Percentiles rank a stretch among this genome's conserved stretches.
phyloP scores from a whole-genome alignment of 2,888 invertebrate genomes.

The Dexiosoma caninum region DNA sequence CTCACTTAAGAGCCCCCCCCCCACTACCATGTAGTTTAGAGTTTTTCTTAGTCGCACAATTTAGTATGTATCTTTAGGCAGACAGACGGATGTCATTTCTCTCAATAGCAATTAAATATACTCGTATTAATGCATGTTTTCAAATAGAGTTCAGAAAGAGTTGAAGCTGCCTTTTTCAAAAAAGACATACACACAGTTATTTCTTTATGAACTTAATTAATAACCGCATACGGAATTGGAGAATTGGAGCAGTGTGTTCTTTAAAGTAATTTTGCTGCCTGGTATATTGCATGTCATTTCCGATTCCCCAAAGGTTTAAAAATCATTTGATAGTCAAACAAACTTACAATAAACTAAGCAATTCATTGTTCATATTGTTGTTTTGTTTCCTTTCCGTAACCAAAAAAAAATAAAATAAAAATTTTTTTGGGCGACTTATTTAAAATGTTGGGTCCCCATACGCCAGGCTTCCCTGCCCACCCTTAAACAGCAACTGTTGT shows the following conservation, averaged over 20 bases:
- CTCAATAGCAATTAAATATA: no score
- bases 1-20: no score
- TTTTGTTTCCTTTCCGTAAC: not conserved
- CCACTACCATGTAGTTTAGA: no score
- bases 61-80: no score
- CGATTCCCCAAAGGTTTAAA: conserved; percentile 36
- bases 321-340: conserved; percentile 26
- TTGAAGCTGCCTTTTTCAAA: no score
- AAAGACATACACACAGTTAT: no score
- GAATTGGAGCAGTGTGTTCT: not conserved
- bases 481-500: not conserved
- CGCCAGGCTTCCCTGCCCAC: not conserved
- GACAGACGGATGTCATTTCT: no score
- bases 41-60: no score
- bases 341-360: conserved; percentile 48
- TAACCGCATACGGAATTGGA: not conserved
- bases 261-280: not conserved
- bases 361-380: conserved; percentile 26
- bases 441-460: conserved; percentile 16
- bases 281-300: not conserved
- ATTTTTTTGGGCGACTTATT: conserved; percentile 41
- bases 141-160: no score
- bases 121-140: no score
- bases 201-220: not conserved
- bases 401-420: conserved; percentile 2